phyloP scores from a whole-genome alignment of 2,888 invertebrate genomes.

The Chloromyia formosa region DNA sequence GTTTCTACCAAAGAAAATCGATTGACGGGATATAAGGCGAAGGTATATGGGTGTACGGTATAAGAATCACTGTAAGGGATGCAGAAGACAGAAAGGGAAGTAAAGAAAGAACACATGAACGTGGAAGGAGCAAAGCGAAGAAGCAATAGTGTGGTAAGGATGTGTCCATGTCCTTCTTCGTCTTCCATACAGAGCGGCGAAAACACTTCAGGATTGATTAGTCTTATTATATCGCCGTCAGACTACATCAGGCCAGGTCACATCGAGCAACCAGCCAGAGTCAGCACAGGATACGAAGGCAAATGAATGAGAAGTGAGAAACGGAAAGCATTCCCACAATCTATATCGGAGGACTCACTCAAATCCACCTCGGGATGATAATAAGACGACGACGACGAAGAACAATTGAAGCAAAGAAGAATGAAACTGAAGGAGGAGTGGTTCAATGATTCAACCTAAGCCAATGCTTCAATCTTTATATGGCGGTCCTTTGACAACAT shows the following conservation, averaged over 20 bases:
- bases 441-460: constrained; percentile 13
- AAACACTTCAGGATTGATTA: constrained; percentile 19
- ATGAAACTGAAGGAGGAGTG: constrained; percentile 4
- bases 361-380: constrained; percentile 13
- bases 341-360: constrained; percentile 11
- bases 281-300: background rate
- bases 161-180: background rate
- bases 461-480: background rate
- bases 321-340: constrained; percentile 29
- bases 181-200: background rate
- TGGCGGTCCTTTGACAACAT: constrained; percentile 21
- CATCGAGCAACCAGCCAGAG: too few relatives aligned
- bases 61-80: background rate
- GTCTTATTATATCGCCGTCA: constrained; percentile 13
- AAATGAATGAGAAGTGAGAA: constrained; percentile 23
- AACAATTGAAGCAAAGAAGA: constrained; percentile 6
- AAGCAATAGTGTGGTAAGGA: background rate
- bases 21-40: constrained; percentile 8
- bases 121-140: background rate
- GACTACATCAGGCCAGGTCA: background rate
- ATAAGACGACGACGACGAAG: too few relatives aligned
- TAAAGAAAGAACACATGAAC: background rate
- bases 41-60: background rate
- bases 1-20: constrained; percentile 27
- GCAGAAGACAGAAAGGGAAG: background rate